Base-by-base conservation (phyloP, 2,888 invertebrate species). In the Tholera decimalis region DNA sequence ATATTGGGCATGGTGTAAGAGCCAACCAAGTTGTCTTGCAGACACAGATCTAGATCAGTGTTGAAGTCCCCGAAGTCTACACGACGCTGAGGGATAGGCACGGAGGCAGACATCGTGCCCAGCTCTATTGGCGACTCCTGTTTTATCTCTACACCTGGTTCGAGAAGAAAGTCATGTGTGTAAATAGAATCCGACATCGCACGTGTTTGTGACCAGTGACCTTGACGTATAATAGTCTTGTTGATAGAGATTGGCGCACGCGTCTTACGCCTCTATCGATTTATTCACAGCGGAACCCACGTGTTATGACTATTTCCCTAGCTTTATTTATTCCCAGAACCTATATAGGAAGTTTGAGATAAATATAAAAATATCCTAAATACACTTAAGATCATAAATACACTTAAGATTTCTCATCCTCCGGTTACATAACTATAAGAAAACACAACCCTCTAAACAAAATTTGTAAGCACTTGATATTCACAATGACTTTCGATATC, bases 131-230 rank as follows among this genome's bases (percentile, higher is more conserved):
- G 87, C 44, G 96, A 96, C 89, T 97, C 97, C 88, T 97, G 96
- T 89, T 97, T 97, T 79, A 97, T 96, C 82, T 96, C 95, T 77
- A 97, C 93, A 83, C 96, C 96, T 80, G 96, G 92, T 84, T 97
- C 97, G 82, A 96, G 88, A 90, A 96, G 96, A 92, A 96, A 96
- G 87, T 97, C 96, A 89, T 96, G 95, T 83, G 96, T 95, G 93
- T 96, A 97, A 93, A 95, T 94, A 92, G 96, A 96, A 92, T 97
- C 96, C 84, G 96, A 96, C 97, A 97, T 97, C 91, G 93, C 95
- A 95, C 95, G 95, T 95, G 95, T 94, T 93, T 92, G 87, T 90
- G 88, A 89, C 85, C 83, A 83, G 83, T 93, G 95, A 95, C 95
- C 95, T 95, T 95, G 95, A 92, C 88, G 91, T 91, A 89, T 91